phyloP scores from a whole-genome alignment of 2,113 vertebrate species.

The Pogona vitticeps region DNA sequence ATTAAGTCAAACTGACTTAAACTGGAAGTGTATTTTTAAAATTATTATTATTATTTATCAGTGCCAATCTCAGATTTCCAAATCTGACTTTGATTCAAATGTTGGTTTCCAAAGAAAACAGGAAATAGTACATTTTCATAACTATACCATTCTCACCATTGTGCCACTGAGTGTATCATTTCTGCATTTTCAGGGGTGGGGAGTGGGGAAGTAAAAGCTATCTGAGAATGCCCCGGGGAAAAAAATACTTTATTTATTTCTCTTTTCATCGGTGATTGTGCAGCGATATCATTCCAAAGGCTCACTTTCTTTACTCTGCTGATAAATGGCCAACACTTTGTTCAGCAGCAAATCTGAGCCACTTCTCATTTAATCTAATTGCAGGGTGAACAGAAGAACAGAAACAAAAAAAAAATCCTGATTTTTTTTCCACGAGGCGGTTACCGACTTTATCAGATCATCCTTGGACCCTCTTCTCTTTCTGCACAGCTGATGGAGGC shows the following conservation, averaged over 20 bases:
- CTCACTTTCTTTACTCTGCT: neutral
- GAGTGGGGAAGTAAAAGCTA: neutral
- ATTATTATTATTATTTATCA: neutral
- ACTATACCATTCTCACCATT: neutral
- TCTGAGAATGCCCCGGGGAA: neutral
- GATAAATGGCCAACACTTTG: constrained; percentile 25
- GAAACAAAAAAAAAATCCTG: constrained; percentile 43
- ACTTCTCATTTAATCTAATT: constrained; percentile 61
- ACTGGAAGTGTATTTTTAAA: too few relatives aligned
- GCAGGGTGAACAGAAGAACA: constrained; percentile 66
- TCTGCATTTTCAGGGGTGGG: neutral
- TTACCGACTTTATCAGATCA: constrained; percentile 43
- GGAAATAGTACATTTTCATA: neutral
- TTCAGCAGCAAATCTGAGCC: neutral
- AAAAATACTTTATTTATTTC: neutral
- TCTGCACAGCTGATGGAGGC: constrained; percentile 47
- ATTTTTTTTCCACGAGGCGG: constrained; percentile 49
- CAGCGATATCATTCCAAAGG: neutral
- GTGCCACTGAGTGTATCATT: neutral
- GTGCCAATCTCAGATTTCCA: neutral
- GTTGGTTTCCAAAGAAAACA: neutral
- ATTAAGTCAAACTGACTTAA: too few relatives aligned
- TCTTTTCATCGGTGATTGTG: neutral
- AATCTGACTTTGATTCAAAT: neutral
- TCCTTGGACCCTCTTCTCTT: constrained; percentile 56